Conservation (phyloP, 2,888 invertebrate genomes). For the Harpalus rufipes region DNA sequence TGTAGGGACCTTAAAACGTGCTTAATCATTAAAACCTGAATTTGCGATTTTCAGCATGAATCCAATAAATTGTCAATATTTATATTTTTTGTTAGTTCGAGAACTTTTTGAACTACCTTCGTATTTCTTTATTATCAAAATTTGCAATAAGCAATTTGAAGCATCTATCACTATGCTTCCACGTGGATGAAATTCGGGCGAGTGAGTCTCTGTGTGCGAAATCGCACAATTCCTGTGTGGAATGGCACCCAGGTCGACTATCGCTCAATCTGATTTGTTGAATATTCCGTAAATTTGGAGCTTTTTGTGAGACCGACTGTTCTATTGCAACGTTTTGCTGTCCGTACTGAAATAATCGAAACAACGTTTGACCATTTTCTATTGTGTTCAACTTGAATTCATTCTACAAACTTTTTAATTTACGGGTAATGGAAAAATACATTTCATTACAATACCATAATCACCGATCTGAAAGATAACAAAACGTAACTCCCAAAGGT, state of each 20-base stretch:
- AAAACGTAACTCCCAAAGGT: too few species aligned
- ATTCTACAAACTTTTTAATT: conserved; percentile 34
- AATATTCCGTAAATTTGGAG: conserved; percentile 62
- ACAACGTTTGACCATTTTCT: conserved; percentile 45
- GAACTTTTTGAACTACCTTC: too few species aligned
- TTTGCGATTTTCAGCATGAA: too few species aligned
- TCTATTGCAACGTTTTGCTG: conserved; percentile 53
- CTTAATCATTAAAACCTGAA: too few species aligned
- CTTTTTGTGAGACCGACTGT: conserved; percentile 50
- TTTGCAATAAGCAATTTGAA: too few species aligned
- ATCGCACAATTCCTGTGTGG: conserved; percentile 27
- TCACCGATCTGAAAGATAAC: not conserved
- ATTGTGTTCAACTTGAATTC: conserved; percentile 31
- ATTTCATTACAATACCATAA: conserved; percentile 6
- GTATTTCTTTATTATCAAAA: too few species aligned
- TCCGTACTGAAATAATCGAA: conserved; percentile 41
- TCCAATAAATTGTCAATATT: too few species aligned
- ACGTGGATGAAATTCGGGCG: not conserved
- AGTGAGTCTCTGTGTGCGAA: not conserved
- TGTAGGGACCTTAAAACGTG: too few species aligned
- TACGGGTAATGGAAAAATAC: conserved; percentile 34
- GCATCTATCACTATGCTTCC: not conserved
- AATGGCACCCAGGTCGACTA: conserved; percentile 55
- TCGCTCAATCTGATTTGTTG: conserved; percentile 63
- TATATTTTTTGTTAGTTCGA: too few species aligned